Evolutionary conservation across 1,140 invertebrate species (phyloP), one percentile per base, ranked within the genome.

Genomic region (Drosophila ananassae): DNA sequence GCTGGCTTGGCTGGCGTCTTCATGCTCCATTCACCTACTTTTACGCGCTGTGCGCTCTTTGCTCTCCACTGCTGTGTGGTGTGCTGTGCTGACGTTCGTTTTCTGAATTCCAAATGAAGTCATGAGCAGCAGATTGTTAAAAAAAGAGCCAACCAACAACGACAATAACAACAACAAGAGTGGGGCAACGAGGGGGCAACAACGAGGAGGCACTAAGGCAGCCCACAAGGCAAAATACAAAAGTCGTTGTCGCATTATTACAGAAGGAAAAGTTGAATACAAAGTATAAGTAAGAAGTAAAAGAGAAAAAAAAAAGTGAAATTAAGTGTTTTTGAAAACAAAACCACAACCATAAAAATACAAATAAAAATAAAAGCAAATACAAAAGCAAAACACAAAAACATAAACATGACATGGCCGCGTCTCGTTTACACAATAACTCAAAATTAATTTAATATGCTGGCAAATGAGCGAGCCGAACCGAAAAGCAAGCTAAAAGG

Each of bases 21-120:
- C 78, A 83, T 90, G 87, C 87, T 90, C 87, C 87, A 90, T 87
- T 90, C 87, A 90, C 87, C 87, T 90, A 90, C 87, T 78, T 90
- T 90, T 89, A 89, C 68, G 87, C 81, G 73, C 69, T 85, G 67
- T 53, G 48, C 54, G 79, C 83, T 89, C 73, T 89, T 76, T 47
- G 60, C 79, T 89, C 73, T 73, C 73, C 73, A 60, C 58, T 59
- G 71, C 56, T 53, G 30, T 59, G 34, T 54, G 41, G 41, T 44
- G 48, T 52, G 32, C 13, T 54, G 9, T 77, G 56, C 68, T 69
- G 73, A 71, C 76, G 80, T 89, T 89, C 84, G 85, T 89, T 89
- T 90, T 84, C 85, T 90, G 85, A 89, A 89, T 90, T 90, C 77
- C 71, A 89, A 89, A 89, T 90, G 85, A 84, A 89, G 85, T 89